phyloP scores from a whole-genome alignment of 2,113 vertebrate species.

The Monopterus albus region DNA sequence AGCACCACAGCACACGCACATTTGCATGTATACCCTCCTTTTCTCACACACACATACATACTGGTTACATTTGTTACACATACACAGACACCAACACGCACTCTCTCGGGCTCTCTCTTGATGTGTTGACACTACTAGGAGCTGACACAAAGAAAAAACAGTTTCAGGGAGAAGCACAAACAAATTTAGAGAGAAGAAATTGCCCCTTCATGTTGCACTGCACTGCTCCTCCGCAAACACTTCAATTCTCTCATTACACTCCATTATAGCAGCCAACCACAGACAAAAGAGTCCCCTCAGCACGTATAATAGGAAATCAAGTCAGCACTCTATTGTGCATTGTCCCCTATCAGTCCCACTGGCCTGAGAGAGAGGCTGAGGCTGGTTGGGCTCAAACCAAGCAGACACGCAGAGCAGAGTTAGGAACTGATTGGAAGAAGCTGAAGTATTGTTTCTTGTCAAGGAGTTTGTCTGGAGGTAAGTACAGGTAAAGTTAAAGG shows the following conservation, averaged over 20 bases:
- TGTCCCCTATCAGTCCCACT: conserved; percentile 41
- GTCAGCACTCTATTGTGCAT: conserved; percentile 54
- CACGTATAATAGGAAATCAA: conserved; percentile 67
- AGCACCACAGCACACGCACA: conserved; percentile 14
- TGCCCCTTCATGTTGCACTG: conserved; percentile 53
- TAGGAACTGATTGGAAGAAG: background rate
- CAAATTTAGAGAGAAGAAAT: conserved; percentile 65
- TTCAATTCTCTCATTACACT: conserved; percentile 71
- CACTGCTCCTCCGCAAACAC: conserved; percentile 60
- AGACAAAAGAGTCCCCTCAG: conserved; percentile 60
- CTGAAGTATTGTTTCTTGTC: background rate
- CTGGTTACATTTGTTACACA: background rate
- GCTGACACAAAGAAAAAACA: conserved; percentile 50
- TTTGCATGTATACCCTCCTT: conserved; percentile 11
- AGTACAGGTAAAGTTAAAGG: background rate
- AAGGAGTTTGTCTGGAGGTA: background rate
- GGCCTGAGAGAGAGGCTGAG: background rate
- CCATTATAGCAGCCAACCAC: conserved; percentile 61
- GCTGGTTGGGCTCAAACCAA: background rate
- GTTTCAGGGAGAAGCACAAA: conserved; percentile 55
- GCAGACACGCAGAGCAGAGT: background rate
- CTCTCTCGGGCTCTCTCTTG: conserved; percentile 13
- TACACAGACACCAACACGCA: conserved; percentile 15
- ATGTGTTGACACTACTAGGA: conserved; percentile 58
- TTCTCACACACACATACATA: background rate